Base-by-base conservation (phyloP, 1,140 invertebrate species). In the Saccostrea echinata region DNA sequence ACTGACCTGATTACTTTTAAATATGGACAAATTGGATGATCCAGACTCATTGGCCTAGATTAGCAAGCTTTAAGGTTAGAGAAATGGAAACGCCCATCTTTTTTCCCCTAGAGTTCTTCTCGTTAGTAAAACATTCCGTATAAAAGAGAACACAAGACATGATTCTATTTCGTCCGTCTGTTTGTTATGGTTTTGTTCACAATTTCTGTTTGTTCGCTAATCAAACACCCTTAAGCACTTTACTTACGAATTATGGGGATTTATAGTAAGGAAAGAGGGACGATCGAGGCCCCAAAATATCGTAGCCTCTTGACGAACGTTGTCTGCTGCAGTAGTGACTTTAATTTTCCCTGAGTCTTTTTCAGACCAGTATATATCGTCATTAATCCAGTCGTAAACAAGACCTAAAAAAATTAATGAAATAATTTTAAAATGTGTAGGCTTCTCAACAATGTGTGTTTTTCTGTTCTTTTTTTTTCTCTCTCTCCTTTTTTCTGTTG, bases 221-320 rank as follows among this genome's bases (percentile, higher is more conserved):
- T 43, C 43, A 9, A 43, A 43, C 43, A 43, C 4, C 9, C 43
- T 9, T 43, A 4, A 43, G 43, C 43, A 61, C 18, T 61, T 24
- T 83, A 84, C 83, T 84, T 57, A 84, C 83, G 52, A 57, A 30
- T 84, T 84, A 84, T 84, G 55, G n/a, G 83, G 53, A 30, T 84
- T 61, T 24, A 84, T 57, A 8, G 83, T 84, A 4, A 84, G 51
- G 16, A 51, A 57, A 12, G 52, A 30, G 13, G 83, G 83, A 12
- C 55, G 52, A 21, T 84, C 52, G 8, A 84, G 52, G 27, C 52
- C 53, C 53, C 53, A 61, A 27, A 57, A 61, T 57, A 84, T 33
- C 16, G 52, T 55, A 30, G 52, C 55, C 21, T 84, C 83, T 27
- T 57, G 83, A 18, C 30, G n/a, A 21, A 84, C 55, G 11, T 57